Conservation (phyloP, 2,113 vertebrate genomes). For the Brachyhypopomus occidentalis region DNA sequence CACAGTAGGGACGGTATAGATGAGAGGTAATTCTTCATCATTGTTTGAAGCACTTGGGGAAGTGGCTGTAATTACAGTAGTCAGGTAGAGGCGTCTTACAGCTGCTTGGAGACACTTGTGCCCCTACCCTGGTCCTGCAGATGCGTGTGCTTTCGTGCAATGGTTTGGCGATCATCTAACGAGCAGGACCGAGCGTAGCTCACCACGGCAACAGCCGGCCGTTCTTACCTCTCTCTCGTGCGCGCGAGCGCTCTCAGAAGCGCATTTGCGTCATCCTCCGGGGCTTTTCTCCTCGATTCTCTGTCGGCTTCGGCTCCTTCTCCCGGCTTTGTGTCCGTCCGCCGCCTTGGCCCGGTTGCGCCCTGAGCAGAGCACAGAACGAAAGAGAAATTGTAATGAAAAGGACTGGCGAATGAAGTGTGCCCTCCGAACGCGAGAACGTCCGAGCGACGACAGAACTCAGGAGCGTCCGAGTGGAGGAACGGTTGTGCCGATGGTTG, state of each 20-base stretch:
- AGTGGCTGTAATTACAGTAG: not conserved
- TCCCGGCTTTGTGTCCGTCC: slow-evolving; percentile 48
- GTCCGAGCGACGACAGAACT: not conserved
- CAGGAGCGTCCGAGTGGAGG: slow-evolving; percentile 57
- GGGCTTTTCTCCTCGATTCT: slow-evolving; percentile 50
- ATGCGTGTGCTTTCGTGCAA: no score
- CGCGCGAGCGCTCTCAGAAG: slow-evolving; percentile 76
- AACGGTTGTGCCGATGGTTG: slow-evolving; percentile 65
- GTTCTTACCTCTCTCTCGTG: slow-evolving; percentile 71
- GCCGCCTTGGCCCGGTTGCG: slow-evolving; percentile 51
- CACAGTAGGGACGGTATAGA: not conserved
- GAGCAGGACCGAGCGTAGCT: not conserved
- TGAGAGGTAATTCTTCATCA: not conserved
- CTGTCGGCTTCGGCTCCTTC: slow-evolving; percentile 55
- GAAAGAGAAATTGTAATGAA: slow-evolving; percentile 74
- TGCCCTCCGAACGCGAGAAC: slow-evolving; percentile 47
- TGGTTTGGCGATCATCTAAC: no score
- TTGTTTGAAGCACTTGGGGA: not conserved
- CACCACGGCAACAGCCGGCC: not conserved
- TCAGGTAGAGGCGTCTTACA: not conserved
- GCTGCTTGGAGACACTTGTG: no score
- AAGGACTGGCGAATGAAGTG: slow-evolving; percentile 70
- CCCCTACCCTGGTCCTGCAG: no score
- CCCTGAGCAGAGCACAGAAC: slow-evolving; percentile 66
- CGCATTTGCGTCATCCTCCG: slow-evolving; percentile 76